Evolutionary conservation across 1,140 invertebrate species (phyloP).

Genomic region (Himalopsyche phryganea): DNA sequence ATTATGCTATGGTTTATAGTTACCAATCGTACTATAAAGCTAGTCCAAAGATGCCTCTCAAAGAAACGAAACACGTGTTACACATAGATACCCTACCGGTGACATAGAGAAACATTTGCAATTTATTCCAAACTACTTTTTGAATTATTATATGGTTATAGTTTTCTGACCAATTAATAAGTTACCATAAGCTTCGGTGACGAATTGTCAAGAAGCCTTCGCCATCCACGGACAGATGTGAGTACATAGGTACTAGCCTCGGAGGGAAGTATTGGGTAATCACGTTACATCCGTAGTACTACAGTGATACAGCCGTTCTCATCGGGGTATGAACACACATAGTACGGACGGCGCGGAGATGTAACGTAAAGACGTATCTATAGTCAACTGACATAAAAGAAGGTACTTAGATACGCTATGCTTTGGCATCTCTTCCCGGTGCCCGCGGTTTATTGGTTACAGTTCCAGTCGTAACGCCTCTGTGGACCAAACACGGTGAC

Average conservation of each 20-base stretch:
- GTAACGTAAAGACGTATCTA: conserved; percentile 23
- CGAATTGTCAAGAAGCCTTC: not conserved
- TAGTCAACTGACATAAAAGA: conserved; percentile 34
- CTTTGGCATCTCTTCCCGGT: conserved; percentile 30
- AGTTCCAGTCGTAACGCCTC: conserved; percentile 29
- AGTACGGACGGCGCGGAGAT: conserved; percentile 17
- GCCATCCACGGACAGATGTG: not conserved
- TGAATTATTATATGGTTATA: too few relatives aligned
- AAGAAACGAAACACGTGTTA: too few relatives aligned
- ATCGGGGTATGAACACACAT: not conserved
- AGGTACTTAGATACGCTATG: conserved; percentile 30
- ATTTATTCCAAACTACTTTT: too few relatives aligned
- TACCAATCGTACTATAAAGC: too few relatives aligned
- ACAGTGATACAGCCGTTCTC: conserved; percentile 11
- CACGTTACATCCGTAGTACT: conserved; percentile 30
- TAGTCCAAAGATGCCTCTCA: too few relatives aligned
- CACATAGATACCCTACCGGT: too few relatives aligned
- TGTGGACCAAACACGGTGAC: conserved; percentile 13
- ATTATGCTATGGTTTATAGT: too few relatives aligned
- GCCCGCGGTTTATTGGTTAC: conserved; percentile 35
- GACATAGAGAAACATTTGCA: too few relatives aligned
- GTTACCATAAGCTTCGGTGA: too few relatives aligned
- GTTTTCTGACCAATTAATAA: too few relatives aligned
- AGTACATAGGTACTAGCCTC: not conserved
- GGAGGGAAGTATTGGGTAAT: conserved; percentile 25